A percentile compares a stretch with the other conserved stretches of the same genome.
Evolutionary conservation across 2,888 invertebrate species (phyloP).

Genomic region (Phengaris arion): DNA sequence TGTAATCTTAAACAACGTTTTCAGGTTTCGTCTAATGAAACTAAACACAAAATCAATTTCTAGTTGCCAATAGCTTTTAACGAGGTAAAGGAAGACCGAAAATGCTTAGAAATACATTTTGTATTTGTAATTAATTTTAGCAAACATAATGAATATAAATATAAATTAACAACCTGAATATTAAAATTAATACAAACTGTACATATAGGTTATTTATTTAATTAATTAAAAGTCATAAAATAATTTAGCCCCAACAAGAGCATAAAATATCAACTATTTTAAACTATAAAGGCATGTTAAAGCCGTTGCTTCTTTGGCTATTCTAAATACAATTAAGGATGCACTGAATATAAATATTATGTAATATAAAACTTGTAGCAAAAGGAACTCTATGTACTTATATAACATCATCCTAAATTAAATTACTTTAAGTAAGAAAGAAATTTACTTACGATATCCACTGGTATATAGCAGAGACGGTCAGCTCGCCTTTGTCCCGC

Average conservation of each 20-base stretch:
- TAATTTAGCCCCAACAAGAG: neutral
- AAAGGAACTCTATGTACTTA: neutral
- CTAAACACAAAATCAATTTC: conserved; percentile 14
- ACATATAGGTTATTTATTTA: neutral
- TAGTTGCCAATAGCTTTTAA: neutral
- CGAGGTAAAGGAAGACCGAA: neutral
- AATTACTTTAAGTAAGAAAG: too few species aligned
- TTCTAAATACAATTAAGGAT: too few species aligned
- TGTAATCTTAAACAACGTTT: neutral
- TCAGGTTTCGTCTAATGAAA: neutral
- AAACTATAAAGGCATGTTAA: too few species aligned
- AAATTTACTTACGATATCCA: conserved; percentile 92
- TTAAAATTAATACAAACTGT: neutral
- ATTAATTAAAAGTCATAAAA: neutral
- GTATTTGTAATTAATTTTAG: neutral
- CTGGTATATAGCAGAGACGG: conserved; percentile 94
- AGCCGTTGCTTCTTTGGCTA: too few species aligned
- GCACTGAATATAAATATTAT: too few species aligned
- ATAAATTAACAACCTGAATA: neutral
- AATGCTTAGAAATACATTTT: neutral
- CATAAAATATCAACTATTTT: too few species aligned
- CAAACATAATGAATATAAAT: neutral
- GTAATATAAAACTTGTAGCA: neutral
- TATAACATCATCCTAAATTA: neutral
- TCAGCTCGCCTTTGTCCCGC: conserved; percentile 90